Evolutionary conservation across 2,888 invertebrate genomes (phyloP), one percentile per base, ranked within the genome.

Genomic region (Branchipolynoe longqiensis): DNA sequence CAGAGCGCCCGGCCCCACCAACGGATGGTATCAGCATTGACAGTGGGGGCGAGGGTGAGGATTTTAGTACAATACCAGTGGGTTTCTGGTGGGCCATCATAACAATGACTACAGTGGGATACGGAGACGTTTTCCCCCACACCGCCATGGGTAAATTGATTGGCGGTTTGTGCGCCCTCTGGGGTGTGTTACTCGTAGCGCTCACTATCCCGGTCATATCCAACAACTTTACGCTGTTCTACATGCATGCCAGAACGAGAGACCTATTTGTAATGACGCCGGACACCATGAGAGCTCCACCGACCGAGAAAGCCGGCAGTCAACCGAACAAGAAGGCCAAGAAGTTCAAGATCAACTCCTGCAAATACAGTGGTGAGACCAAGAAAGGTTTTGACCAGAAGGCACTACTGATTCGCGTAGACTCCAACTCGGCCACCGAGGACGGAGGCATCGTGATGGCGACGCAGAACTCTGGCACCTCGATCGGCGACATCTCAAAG

Each of bases 31-130:
- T 25, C n/a, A 8, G 54, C 25, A n/a, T n/a, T n/a, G n/a, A n/a
- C n/a, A n/a, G n/a, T n/a, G 6, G 6, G 22, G 74, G 36, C 14
- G 89, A 90, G 40, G 59, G 64, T 8, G 69, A 33, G n/a, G 82
- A 85, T 8, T 85, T 85, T 64, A 48, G 69, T 38, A 85, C 82
- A 25, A 85, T 85, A 59, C 85, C 85, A n/a, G 90, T 92, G 36
- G 94, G 94, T 3, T 92, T 94, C 87, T 94, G 94, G 94, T 94
- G 93, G 93, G 93, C 93, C 2, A 92, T 94, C 64, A 92, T 93
- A 87, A 93, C 93, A 87, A 93, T 93, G 92, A 93, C 93, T 59
- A 93, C 93, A 0, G 92, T 93, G 8, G 93, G 93, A 3, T 93
- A 93, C 86, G 93, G 93, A 12, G 93, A 93, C 87, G 90, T 92